Evolutionary conservation across 2,113 vertebrate genomes (phyloP).

Genomic region (Platysternon megacephalum): DNA sequence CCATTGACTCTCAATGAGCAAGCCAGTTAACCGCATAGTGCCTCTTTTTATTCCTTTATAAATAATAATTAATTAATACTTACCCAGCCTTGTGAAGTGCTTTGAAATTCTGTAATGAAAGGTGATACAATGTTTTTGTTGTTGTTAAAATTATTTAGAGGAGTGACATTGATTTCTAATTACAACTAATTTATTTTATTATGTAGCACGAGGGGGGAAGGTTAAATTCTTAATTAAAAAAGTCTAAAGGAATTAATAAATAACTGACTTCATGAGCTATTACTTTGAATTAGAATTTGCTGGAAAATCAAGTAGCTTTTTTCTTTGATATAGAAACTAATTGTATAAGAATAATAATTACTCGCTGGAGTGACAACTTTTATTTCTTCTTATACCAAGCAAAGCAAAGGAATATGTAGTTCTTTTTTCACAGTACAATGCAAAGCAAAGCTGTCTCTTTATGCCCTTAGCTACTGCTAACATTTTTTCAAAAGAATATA

Average conservation of each 20-base stretch:
- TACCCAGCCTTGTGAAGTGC: neutral
- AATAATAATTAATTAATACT: neutral
- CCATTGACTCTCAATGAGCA: neutral
- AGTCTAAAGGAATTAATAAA: neutral
- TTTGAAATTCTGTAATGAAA: neutral
- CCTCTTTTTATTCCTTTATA: neutral
- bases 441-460: neutral
- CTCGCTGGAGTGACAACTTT: neutral
- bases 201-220: neutral
- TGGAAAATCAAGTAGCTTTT: neutral
- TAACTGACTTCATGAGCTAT: slow-evolving; percentile 14
- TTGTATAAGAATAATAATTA: neutral
- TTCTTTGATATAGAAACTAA: neutral
- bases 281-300: slow-evolving; percentile 9
- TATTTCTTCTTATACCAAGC: neutral
- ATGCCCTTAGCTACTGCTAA: neutral
- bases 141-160: slow-evolving; percentile 12
- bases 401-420: neutral
- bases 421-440: neutral
- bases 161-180: slow-evolving; percentile 26
- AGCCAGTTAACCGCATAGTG: neutral
- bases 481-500: neutral
- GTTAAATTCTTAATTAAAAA: neutral
- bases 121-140: neutral
- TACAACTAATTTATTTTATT: neutral